Conservation (phyloP, 2,113 vertebrate species). For the Marmota flaviventris region DNA sequence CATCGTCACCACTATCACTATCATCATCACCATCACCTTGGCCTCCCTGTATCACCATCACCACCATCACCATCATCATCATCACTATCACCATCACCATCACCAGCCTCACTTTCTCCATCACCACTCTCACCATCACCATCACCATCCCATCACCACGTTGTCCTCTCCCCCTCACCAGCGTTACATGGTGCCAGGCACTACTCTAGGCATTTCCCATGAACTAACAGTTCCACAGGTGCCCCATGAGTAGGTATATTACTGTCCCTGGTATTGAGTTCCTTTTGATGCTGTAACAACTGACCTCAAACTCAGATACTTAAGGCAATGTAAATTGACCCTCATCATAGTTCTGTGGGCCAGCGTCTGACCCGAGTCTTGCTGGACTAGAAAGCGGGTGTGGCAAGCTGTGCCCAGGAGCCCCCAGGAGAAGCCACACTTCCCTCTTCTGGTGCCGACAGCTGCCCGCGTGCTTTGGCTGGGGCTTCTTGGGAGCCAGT, state of each 20-base stretch:
- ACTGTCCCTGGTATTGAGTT: neutral
- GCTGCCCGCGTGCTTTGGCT: no score
- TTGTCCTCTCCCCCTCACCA: no score
- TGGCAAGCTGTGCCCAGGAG: neutral
- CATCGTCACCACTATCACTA: fast-evolving
- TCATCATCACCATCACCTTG: no score
- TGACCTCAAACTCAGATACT: no score
- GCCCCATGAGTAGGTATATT: neutral
- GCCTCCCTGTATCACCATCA: no score
- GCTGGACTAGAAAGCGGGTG: no score
- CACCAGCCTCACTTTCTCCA: no score
- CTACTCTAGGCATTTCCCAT: neutral
- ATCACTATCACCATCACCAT: no score
- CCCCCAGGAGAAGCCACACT: neutral
- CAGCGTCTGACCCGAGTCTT: neutral
- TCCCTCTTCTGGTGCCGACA: neutral
- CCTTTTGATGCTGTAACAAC: neutral
- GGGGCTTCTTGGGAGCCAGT: neutral
- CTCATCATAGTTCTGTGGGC: neutral
- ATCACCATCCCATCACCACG: no score
- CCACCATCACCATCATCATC: no score
- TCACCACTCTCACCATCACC: no score
- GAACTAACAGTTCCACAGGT: neutral
- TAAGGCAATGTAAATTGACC: no score
- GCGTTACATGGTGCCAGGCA: neutral